Base-by-base conservation (phyloP, 2,888 invertebrate genomes). In the Ischnura elegans region DNA sequence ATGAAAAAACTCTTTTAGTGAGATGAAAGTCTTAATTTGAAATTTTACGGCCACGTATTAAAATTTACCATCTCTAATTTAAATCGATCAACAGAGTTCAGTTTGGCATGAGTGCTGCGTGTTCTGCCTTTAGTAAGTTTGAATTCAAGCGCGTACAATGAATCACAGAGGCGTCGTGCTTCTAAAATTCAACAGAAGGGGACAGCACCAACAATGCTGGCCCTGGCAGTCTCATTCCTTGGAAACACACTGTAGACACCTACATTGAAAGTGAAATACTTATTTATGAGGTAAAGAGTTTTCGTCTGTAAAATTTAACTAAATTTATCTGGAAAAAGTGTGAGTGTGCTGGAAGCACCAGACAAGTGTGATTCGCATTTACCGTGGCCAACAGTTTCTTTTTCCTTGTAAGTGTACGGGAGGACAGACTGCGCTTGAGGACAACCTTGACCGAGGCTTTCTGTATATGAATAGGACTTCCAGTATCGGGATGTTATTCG, bases 371-470 rank as follows among this genome's bases (percentile, higher is more conserved):
- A 45, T 16, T 51, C 43, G 16, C 13, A n/a, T 61, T 5, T 13
- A 36, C 36, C 10, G 29, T 36, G 36, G n/a, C n/a, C 4, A 76
- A 10, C 36, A 0, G 29, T 0, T 43, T 45, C 10, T 66, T 90
- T n/a, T 13, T 61, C 45, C 29, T 25, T 43, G 36, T 90, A 25
- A 90, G 25, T 55, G 8, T 25, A 25, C 16, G 66, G 43, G 42
- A 42, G 55, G 55, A 16, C 43, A 90, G 55, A 43, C 55, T 25
- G 42, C 61, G 61, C 61, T 45, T 51, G 55, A 45, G 66, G 66
- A 43, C 61, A 90, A 61, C 90, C 90, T 90, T 90, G 90, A 61
- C 90, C 43, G 61, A 61, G 86, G 66, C 36, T 8, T 55, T 55
- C 61, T 25, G 61, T 61, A 6, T 36, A 42, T 36, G 29, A 55